Conservation (phyloP, 1,140 invertebrate genomes). For the Nebria ingens region DNA sequence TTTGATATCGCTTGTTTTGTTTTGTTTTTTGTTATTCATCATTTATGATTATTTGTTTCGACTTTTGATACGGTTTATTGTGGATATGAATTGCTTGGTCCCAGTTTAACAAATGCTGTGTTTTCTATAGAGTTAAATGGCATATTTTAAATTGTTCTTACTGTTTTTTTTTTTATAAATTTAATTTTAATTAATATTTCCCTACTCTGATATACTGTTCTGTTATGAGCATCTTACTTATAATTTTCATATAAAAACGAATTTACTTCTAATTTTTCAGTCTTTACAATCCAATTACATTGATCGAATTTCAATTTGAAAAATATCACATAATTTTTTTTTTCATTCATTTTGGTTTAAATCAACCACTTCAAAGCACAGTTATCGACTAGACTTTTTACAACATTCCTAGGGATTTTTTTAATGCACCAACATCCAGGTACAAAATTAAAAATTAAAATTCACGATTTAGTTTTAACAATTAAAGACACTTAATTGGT, state of each 20-base stretch:
- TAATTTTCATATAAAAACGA: no score
- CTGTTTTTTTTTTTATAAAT: no score
- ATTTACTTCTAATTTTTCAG: conserved; percentile 1
- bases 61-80: conserved; percentile 7
- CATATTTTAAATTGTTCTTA: background rate
- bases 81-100: conserved; percentile 5
- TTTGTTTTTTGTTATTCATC: background rate
- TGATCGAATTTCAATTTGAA: background rate
- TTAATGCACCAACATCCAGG: background rate
- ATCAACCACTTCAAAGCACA: conserved; percentile 1
- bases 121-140: conserved; percentile 4
- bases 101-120: conserved; percentile 1
- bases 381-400: background rate
- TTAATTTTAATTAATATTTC: no score
- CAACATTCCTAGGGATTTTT: background rate
- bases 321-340: conserved; percentile 2
- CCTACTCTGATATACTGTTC: no score
- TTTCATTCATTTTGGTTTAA: background rate
- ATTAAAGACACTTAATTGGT: background rate
- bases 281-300: conserved; percentile 3
- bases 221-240: no score
- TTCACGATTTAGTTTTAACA: background rate
- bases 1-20: conserved; percentile 8
- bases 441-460: background rate
- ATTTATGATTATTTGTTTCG: background rate